Evolutionary conservation across 23 tunicate species (phyloP), one percentile per base, ranked within the genome.

Genomic region (Trididemnum nubilum): DNA sequence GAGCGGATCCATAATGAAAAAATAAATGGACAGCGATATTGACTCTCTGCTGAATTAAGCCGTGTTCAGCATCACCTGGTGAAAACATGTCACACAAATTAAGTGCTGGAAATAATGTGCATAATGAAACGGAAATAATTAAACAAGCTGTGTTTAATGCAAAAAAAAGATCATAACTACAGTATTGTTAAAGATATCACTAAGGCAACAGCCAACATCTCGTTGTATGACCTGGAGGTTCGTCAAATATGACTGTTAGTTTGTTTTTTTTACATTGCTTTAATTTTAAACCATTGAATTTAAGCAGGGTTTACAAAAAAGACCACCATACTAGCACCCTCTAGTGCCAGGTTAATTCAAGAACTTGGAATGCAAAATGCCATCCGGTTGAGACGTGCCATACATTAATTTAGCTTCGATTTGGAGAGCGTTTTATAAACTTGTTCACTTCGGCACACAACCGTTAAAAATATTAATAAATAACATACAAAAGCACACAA

Each of bases 41-140:
- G 54, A 44, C 54, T 44, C n/a, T n/a, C 54, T 44, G 54, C 54
- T 44, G 54, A 44, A 44, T 44, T 44, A n/a, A 44, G 54, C 54
- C 54, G 9, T 44, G 54, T 44, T 44, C 15, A 44, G 54, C 54
- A 44, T 44, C 15, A 15, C 54, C 54, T 44, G 54, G 54, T 15
- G 54, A 9, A 44, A 44, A 15, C 54, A 44, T 44, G 54, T 44
- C 54, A 44, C 54, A 44, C 54, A 44, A 44, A 44, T 44, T 44
- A 44, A 44, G 54, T 44, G 54, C 54, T 7, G 54, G 15, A 44
- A 44, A 44, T 44, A 44, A 44, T 44, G 54, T 44, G 54, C 54
- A 44, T 44, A 44, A 44, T 44, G 54, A 44, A 15, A 44, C 54
- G 54, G 54, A 44, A 44, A 44, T 44, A 44, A 44, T 44, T 44